A percentile compares a stretch with the other conserved stretches of the same genome.
phyloP scores from a whole-genome alignment of 2,888 invertebrate species.

The Conistra vaccinii region DNA sequence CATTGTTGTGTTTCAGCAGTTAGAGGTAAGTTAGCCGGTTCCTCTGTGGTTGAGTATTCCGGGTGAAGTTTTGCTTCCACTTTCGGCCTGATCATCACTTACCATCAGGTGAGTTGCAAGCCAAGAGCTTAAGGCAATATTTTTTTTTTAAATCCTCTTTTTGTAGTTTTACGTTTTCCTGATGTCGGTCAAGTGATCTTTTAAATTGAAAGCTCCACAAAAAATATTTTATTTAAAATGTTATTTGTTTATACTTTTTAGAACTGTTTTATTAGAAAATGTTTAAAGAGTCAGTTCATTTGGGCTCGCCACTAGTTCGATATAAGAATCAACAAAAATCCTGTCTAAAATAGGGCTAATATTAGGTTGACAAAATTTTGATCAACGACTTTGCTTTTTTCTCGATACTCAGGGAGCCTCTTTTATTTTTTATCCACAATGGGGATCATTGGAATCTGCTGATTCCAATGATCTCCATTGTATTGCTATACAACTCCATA shows the following conservation, averaged over 20 bases:
- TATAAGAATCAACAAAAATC: background rate
- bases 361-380: background rate
- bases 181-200: background rate
- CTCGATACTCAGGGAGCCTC: background rate
- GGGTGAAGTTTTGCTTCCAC: too few species aligned
- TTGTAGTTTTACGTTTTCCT: background rate
- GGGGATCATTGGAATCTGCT: too few species aligned
- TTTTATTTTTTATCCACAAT: background rate
- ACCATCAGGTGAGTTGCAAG: too few species aligned
- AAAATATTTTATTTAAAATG: background rate
- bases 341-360: background rate
- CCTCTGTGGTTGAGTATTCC: too few species aligned
- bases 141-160: too few species aligned
- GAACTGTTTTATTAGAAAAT: background rate
- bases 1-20: too few species aligned
- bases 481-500: too few species aligned
- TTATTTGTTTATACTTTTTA: background rate
- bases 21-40: too few species aligned
- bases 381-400: background rate
- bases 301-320: background rate
- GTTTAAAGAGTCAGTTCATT: background rate
- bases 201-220: background rate
- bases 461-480: too few species aligned
- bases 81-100: too few species aligned
- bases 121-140: too few species aligned